Percentiles rank a stretch among this genome's conserved stretches.
These are phyloP conservation scores for Cephalotes varians DNA, from an alignment of 2,888 invertebrate genomes.

Conservation along the genomic window DNA sequence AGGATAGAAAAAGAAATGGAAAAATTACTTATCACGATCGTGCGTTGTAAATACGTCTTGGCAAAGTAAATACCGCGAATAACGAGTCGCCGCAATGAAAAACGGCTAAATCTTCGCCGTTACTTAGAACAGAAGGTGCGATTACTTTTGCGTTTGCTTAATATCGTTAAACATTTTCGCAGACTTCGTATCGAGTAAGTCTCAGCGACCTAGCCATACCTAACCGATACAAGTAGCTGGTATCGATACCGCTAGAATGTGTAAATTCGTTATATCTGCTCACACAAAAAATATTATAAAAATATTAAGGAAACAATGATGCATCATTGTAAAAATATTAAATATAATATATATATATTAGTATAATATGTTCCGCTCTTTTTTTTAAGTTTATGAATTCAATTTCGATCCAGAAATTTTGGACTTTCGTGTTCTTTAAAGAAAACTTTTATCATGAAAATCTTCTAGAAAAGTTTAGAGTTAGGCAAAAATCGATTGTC, in stretches of 20 bases:
- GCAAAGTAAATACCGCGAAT: slow-evolving; percentile 49
- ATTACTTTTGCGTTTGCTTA: slow-evolving; percentile 46
- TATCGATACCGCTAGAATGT: neutral
- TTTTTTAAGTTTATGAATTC: neutral
- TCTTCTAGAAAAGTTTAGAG: neutral
- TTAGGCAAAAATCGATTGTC: slow-evolving; percentile 57
- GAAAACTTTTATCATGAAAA: slow-evolving; percentile 13
- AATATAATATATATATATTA: neutral
- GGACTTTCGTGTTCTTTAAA: neutral
- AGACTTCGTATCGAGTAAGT: neutral
- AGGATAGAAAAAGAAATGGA: neutral
- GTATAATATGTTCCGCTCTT: neutral
- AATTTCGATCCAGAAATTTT: neutral
- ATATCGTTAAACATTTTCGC: slow-evolving; percentile 42
- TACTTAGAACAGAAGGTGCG: slow-evolving; percentile 39
- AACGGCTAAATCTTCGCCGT: slow-evolving; percentile 35
- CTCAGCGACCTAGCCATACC: neutral
- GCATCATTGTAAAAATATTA: neutral
- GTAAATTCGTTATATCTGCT: neutral
- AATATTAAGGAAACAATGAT: neutral
- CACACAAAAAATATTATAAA: neutral
- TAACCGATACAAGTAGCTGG: neutral
- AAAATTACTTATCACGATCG: slow-evolving; percentile 46
- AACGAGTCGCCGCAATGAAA: slow-evolving; percentile 14
- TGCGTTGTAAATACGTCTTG: slow-evolving; percentile 48